phyloP scores from a whole-genome alignment of 2,888 invertebrate species.

The Tenthredo livida region DNA sequence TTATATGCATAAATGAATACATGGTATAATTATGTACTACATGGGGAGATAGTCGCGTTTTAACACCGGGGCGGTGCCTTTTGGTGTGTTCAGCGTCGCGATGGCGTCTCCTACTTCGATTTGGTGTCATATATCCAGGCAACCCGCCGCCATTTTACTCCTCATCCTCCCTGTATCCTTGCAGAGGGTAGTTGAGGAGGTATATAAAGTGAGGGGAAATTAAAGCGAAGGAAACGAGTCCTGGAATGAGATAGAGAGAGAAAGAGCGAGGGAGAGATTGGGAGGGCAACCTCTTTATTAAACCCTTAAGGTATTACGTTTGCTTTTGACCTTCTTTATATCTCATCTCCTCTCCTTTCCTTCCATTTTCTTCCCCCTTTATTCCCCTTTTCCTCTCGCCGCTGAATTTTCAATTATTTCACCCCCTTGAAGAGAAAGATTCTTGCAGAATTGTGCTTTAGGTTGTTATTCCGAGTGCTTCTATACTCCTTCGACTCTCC shows the following conservation, averaged over 20 bases:
- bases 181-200: conserved; percentile 54
- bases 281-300: conserved; percentile 47
- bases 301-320: conserved; percentile 41
- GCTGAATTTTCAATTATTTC: conserved; percentile 8
- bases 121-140: conserved; percentile 75
- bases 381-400: neutral
- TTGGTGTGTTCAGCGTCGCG: conserved; percentile 72
- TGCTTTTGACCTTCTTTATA: conserved; percentile 41
- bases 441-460: neutral
- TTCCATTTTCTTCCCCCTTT: neutral
- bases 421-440: neutral
- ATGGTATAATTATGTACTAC: neutral
- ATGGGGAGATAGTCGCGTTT: neutral
- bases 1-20: neutral
- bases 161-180: conserved; percentile 67
- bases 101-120: conserved; percentile 78
- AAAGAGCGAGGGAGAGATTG: neutral
- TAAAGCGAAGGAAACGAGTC: neutral
- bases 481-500: neutral
- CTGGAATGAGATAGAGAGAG: neutral
- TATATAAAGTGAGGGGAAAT: neutral
- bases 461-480: neutral
- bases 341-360: neutral
- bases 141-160: conserved; percentile 75
- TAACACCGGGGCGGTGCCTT: conserved; percentile 72